Conservation (phyloP, 2,113 vertebrate species). For the Aegypius monachus region DNA sequence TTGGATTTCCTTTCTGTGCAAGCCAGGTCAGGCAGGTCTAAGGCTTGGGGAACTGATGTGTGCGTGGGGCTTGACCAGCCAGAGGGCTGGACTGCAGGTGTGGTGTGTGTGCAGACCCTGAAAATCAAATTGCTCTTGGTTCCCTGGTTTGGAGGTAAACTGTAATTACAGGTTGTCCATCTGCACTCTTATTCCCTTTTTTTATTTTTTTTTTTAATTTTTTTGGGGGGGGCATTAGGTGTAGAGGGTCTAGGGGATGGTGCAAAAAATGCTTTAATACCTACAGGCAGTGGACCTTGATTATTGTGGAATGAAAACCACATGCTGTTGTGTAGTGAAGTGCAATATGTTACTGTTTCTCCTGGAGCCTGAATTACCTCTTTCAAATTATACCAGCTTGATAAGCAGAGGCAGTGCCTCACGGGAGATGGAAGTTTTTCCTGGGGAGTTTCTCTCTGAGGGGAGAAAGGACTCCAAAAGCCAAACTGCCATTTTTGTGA, state of each 20-base stretch:
- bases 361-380: not conserved
- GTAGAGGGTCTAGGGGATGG: not conserved
- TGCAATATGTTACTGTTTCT: not conserved
- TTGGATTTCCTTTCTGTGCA: not conserved
- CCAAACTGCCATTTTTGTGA: not conserved
- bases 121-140: not conserved
- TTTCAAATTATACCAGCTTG: not conserved
- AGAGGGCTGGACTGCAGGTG: not conserved
- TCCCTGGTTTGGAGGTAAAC: not conserved
- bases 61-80: not conserved
- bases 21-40: not conserved
- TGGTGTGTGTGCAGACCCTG: not conserved
- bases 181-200: not conserved
- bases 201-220: not conserved
- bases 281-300: too few species aligned
- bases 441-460: not conserved
- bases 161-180: not conserved
- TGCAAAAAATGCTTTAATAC: not conserved
- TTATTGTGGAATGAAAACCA: not conserved
- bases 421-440: rapidly evolving
- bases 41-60: not conserved
- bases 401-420: not conserved
- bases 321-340: rapidly evolving
- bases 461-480: not conserved
- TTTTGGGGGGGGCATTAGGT: not conserved